phyloP scores from a whole-genome alignment of 2,888 invertebrate genomes.

The Cheilosia impressa region DNA sequence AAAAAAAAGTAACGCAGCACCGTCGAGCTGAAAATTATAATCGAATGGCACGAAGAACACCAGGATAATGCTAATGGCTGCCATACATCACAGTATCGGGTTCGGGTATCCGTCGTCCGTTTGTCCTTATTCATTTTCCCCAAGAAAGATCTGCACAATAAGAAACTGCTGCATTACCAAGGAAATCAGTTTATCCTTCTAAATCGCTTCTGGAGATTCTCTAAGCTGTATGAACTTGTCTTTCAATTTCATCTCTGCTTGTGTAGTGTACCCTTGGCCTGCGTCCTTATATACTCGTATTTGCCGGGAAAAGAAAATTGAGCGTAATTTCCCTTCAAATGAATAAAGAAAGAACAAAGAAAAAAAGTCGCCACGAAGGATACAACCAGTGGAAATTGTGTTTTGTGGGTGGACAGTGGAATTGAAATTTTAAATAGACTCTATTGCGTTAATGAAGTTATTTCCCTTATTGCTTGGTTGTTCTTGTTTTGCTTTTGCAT shows the following conservation, averaged over 20 bases:
- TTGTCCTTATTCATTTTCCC: neutral
- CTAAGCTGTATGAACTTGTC: slow-evolving; percentile 38
- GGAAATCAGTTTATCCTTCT: slow-evolving; percentile 65
- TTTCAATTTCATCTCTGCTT: slow-evolving; percentile 34
- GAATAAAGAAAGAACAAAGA: neutral
- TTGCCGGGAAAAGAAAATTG: slow-evolving; percentile 22
- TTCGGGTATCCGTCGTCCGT: slow-evolving; percentile 37
- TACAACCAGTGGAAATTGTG: slow-evolving; percentile 27
- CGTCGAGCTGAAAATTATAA: slow-evolving; percentile 30
- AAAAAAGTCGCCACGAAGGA: slow-evolving; percentile 11
- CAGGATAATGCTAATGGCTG: slow-evolving; percentile 41
- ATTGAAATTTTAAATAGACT: slow-evolving; percentile 26
- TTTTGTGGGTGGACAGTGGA: slow-evolving; percentile 20
- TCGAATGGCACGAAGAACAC: slow-evolving; percentile 31
- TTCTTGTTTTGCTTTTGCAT: slow-evolving; percentile 1
- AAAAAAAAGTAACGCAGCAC: neutral
- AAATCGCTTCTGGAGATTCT: slow-evolving; percentile 41
- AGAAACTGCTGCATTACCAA: slow-evolving; percentile 21
- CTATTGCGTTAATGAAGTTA: slow-evolving; percentile 11
- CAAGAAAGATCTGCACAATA: slow-evolving; percentile 17
- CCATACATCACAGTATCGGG: slow-evolving; percentile 49
- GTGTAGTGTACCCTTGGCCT: neutral
- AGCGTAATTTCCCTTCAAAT: slow-evolving; percentile 22
- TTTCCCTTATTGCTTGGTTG: slow-evolving; percentile 9
- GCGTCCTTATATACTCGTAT: neutral